Conservation (phyloP, 1,140 invertebrate species). For the Pomacea maculata region DNA sequence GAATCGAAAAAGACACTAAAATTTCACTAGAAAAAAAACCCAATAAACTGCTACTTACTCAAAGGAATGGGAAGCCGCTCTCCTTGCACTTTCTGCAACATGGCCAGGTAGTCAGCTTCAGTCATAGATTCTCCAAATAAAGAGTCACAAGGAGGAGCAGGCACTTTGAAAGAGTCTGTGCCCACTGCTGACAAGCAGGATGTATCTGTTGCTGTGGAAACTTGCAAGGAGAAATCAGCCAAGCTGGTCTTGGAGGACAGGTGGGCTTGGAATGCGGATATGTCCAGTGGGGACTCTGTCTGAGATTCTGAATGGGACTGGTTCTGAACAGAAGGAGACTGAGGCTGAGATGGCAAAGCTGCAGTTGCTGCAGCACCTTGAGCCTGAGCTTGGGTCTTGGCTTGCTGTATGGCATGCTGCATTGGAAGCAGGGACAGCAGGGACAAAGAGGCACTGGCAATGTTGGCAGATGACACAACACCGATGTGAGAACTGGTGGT, state of each 20-base stretch:
- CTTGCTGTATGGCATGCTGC: constrained; percentile 1
- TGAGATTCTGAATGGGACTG: constrained; percentile 24
- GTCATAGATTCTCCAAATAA: constrained; percentile 2
- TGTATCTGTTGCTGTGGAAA: constrained; percentile 24
- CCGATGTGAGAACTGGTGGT: constrained; percentile 5
- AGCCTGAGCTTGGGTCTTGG: background rate
- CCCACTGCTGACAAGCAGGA: constrained; percentile 29
- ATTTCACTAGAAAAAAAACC: background rate
- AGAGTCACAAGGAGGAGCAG: constrained; percentile 36
- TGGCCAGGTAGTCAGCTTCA: constrained; percentile 36
- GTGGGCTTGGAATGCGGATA: constrained; percentile 26
- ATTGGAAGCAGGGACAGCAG: constrained; percentile 9
- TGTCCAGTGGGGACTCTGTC: constrained; percentile 16
- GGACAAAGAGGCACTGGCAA: constrained; percentile 14
- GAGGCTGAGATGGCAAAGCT: background rate
- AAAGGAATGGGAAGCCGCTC: constrained; percentile 55
- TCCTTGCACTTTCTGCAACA: constrained; percentile 46
- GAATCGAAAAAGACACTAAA: background rate
- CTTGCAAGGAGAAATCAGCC: constrained; percentile 13
- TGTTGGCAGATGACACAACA: constrained; percentile 19
- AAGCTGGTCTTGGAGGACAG: constrained; percentile 8
- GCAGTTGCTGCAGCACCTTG: background rate
- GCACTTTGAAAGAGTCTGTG: constrained; percentile 50
- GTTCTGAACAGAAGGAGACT: background rate
- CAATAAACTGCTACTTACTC: constrained; percentile 39